These are phyloP conservation scores for Pimephales promelas DNA, from an alignment of 2,113 vertebrate genomes.

Conservation along the genomic window DNA sequence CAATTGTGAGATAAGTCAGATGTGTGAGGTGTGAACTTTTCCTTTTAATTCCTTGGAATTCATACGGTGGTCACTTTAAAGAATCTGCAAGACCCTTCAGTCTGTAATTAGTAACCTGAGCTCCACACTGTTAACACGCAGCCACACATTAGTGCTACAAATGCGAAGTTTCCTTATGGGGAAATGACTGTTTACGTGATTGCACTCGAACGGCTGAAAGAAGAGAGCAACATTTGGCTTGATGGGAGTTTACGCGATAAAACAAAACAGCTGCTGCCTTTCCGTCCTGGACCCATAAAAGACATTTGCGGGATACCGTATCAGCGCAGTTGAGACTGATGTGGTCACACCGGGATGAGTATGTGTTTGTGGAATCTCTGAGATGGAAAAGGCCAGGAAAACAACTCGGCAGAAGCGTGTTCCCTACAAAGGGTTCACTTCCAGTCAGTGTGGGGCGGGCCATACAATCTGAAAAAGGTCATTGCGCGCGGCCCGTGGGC, in stretches of 20 bases:
- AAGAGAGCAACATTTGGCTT: neutral
- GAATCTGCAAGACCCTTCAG: slow-evolving; percentile 47
- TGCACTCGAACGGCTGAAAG: slow-evolving; percentile 9
- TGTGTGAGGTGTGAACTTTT: no score
- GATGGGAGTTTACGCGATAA: slow-evolving; percentile 57
- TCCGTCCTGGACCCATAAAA: slow-evolving; percentile 60
- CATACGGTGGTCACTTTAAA: no score
- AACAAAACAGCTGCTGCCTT: slow-evolving; percentile 55
- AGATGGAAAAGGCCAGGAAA: neutral
- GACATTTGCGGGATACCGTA: slow-evolving; percentile 56
- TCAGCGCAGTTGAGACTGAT: slow-evolving; percentile 55
- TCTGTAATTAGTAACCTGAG: slow-evolving; percentile 76
- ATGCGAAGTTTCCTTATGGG: slow-evolving; percentile 58
- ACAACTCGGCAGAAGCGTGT: slow-evolving; percentile 29
- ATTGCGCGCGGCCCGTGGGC: neutral
- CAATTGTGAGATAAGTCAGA: no score
- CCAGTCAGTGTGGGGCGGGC: neutral
- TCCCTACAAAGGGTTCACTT: slow-evolving; percentile 6
- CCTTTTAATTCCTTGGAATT: no score
- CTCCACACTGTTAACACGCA: slow-evolving; percentile 61
- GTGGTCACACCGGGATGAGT: slow-evolving; percentile 60
- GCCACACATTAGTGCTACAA: slow-evolving; percentile 50
- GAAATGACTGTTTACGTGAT: slow-evolving; percentile 49
- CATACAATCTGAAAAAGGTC: neutral
- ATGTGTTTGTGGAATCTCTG: slow-evolving; percentile 40